Base-by-base conservation (phyloP, 2,113 vertebrate species). In the Odocoileus virginianus region DNA sequence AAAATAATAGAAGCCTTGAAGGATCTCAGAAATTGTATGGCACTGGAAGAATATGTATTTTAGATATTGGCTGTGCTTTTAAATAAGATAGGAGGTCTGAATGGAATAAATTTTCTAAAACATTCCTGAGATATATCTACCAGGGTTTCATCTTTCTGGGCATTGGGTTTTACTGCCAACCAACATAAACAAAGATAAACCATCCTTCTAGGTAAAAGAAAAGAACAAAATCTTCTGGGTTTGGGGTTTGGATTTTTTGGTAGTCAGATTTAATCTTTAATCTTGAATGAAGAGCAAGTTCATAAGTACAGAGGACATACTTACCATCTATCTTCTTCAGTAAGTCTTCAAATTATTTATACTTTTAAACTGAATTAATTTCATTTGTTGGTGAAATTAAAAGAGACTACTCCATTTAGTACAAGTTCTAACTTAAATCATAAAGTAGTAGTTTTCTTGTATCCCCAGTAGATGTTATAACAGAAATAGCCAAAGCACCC, bases 161-260 rank as follows among this genome's bases (percentile, higher is more conserved):
- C 95, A 97, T 33, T 98, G 98, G 97, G 89, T 98, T 98, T 98
- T 98, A 98, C 97, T 98, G 97, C 87, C 27, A 92, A 87, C 91
- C 82, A 96, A 96, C 89, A 97, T 79, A 98, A 98, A 97, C 97
- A 89, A 98, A 98, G 97, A 98, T 96, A 98, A 98, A 98, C 92
- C 91, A 97, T 71, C 85, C 86, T 87, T 98, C 93, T 93, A 40
- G 64, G 97, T 98, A 95, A 98, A 98, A 98, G 96, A 94, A 97
- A 98, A 98, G 89, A 97, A 97, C 88, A 71, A 98, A 97, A 91
- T 98, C 97, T 93, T 96, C 96, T 98, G 87, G 92, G 81, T 36
- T 83, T 83, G 16, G 19, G 28, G 47, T 52, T 16, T 82, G 98
- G 97, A 23, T 54, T 30, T 54, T 10, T 64, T 45, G 30, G 16